Conservation (phyloP, 2,797 vertebrate species). For the Enteromius paludinosus region DNA sequence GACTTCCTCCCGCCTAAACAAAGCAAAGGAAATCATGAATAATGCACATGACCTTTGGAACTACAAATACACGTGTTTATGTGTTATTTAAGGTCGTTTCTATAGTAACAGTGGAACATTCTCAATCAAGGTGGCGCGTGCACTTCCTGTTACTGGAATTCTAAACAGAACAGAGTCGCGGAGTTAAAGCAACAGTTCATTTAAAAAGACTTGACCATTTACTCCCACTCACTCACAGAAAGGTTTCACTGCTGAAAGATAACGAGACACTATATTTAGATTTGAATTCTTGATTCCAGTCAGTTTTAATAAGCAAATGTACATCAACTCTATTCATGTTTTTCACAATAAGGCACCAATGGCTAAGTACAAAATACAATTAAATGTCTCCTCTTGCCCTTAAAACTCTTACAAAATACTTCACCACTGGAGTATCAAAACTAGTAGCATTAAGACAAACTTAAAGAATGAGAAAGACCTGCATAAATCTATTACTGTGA, state of each 20-base stretch:
- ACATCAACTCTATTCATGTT: constrained; percentile 68
- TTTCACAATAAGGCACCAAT: constrained; percentile 71
- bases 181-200: background rate
- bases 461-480: constrained; percentile 20
- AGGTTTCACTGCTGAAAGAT: background rate
- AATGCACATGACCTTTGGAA: background rate
- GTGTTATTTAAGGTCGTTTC: background rate
- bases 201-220: background rate
- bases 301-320: constrained; percentile 77
- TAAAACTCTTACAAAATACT: constrained; percentile 63
- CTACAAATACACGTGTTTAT: background rate
- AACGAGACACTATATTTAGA: background rate
- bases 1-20: background rate
- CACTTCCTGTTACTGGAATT: background rate
- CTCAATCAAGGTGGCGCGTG: background rate
- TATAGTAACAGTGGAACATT: background rate
- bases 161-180: background rate
- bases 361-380: constrained; percentile 65
- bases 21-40: constrained; percentile 9
- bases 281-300: constrained; percentile 67
- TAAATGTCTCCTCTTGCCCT: constrained; percentile 51
- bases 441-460: constrained; percentile 61
- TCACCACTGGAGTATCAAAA: constrained; percentile 69
- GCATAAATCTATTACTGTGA: constrained; percentile 33
- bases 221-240: background rate